These are phyloP conservation scores for Centruroides vittatus DNA, from an alignment of 1,140 invertebrate species.

Conservation along the genomic window DNA sequence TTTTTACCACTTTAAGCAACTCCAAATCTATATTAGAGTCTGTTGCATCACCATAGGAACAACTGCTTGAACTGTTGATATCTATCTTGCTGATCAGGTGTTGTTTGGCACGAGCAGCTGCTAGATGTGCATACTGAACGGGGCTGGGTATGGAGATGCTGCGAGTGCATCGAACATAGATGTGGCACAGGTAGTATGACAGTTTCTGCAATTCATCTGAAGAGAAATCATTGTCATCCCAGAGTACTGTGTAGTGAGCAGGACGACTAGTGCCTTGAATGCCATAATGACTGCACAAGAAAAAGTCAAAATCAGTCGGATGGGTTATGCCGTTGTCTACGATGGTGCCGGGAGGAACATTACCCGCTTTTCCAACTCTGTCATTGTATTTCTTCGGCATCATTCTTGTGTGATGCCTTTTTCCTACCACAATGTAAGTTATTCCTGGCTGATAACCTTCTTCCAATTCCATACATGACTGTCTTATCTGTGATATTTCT, in stretches of 20 bases:
- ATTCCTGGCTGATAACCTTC: slow-evolving; percentile 10
- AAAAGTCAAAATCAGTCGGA: slow-evolving; percentile 68
- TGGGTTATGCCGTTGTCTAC: slow-evolving; percentile 71
- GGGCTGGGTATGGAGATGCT: slow-evolving; percentile 20
- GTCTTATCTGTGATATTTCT: slow-evolving; percentile 14
- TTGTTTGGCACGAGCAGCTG: slow-evolving; percentile 16
- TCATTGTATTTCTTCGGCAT: slow-evolving; percentile 16
- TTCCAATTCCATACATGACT: neutral
- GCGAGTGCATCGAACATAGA: slow-evolving; percentile 13
- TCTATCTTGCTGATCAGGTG: neutral
- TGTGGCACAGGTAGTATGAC: slow-evolving; percentile 19
- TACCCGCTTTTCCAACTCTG: slow-evolving; percentile 28
- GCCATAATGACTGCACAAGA: slow-evolving; percentile 47
- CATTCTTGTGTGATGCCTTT: slow-evolving; percentile 13
- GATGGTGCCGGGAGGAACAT: slow-evolving; percentile 67
- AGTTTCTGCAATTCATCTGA: slow-evolving; percentile 15
- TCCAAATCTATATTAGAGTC: neutral
- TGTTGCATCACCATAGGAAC: neutral
- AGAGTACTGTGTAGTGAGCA: slow-evolving; percentile 12
- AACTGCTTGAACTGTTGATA: neutral
- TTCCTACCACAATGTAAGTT: slow-evolving; percentile 18
- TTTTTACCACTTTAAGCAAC: neutral
- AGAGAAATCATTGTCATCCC: slow-evolving; percentile 3
- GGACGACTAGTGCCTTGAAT: slow-evolving; percentile 13
- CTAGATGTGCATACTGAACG: slow-evolving; percentile 22